Percentiles rank a stretch among this genome's conserved stretches.
These are phyloP conservation scores for Bombus terrestris DNA, from an alignment of 1,140 invertebrate species.

Conservation along the genomic window DNA sequence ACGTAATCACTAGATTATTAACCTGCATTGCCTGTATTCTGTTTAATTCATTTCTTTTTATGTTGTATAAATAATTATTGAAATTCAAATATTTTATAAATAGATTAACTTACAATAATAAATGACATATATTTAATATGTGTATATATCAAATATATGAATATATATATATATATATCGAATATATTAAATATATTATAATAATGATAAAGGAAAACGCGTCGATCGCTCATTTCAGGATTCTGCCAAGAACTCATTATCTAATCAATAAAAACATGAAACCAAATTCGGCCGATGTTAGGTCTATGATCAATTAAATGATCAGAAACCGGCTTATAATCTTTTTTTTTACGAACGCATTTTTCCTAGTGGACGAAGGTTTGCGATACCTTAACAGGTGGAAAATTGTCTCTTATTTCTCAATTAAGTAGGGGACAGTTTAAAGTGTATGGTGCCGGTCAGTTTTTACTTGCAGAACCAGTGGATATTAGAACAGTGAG, in stretches of 20 bases:
- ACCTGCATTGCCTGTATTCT: neutral
- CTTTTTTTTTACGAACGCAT: slow-evolving; percentile 48
- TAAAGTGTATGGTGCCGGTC: slow-evolving; percentile 36
- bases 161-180: no score
- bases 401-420: slow-evolving; percentile 65
- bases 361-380: slow-evolving; percentile 50
- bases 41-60: neutral
- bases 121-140: no score
- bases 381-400: slow-evolving; percentile 43
- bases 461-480: slow-evolving; percentile 48
- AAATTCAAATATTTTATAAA: neutral
- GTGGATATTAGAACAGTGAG: slow-evolving; percentile 42
- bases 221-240: no score
- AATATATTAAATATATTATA: no score
- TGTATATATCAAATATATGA: no score
- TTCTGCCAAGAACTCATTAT: neutral
- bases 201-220: neutral
- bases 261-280: slow-evolving; percentile 7
- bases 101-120: neutral
- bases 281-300: neutral
- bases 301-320: slow-evolving; percentile 20
- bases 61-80: neutral
- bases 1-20: neutral
- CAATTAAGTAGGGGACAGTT: slow-evolving; percentile 57
- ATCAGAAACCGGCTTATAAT: slow-evolving; percentile 26